Conservation (phyloP, 1,140 invertebrate genomes). For the Berghia stephanieae region DNA sequence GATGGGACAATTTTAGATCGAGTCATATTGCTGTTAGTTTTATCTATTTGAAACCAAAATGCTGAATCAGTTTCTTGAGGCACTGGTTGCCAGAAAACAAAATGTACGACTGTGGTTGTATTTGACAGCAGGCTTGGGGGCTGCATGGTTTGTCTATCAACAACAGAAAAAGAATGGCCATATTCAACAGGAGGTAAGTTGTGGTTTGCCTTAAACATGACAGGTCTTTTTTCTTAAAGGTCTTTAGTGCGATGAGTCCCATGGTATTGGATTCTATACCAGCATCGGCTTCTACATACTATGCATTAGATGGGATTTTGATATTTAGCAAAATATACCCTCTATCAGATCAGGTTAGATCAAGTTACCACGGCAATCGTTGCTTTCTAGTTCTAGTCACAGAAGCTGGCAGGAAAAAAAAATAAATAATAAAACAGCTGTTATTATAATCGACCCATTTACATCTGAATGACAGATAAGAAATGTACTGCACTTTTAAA, state of each 20-base stretch:
- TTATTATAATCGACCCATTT: too few species aligned
- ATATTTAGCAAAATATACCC: not conserved
- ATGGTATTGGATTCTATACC: not conserved
- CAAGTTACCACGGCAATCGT: too few species aligned
- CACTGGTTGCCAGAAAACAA: not conserved
- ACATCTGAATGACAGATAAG: too few species aligned
- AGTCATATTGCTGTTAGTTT: not conserved
- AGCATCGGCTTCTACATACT: not conserved
- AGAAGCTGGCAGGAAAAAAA: too few species aligned
- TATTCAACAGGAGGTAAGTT: not conserved
- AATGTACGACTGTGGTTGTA: slow-evolving; percentile 10
- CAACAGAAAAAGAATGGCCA: not conserved
- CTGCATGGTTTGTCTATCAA: slow-evolving; percentile 15
- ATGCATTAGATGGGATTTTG: not conserved
- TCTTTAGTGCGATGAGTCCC: not conserved
- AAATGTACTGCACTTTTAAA: too few species aligned
- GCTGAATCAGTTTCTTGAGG: slow-evolving; percentile 8
- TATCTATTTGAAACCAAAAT: not conserved
- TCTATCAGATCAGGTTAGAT: too few species aligned
- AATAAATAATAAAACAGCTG: too few species aligned
- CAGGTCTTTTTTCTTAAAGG: not conserved
- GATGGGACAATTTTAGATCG: not conserved
- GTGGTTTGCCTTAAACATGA: not conserved
- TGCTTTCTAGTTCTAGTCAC: too few species aligned
- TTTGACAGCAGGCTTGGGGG: not conserved